These are phyloP conservation scores for Plebejus anna DNA, from an alignment of 2,888 invertebrate genomes.

Conservation along the genomic window DNA sequence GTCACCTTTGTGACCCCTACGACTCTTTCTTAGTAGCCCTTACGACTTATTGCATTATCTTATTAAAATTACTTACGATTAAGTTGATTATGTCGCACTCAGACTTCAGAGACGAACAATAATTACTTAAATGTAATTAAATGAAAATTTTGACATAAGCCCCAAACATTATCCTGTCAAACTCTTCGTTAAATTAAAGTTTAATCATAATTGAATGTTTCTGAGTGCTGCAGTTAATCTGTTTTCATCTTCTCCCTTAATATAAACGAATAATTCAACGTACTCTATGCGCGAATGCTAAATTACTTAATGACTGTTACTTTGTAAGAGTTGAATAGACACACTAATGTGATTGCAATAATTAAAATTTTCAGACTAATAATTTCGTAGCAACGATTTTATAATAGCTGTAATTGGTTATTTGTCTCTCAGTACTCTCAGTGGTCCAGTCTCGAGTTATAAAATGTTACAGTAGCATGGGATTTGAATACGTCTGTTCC, in stretches of 20 bases:
- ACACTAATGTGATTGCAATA: not conserved
- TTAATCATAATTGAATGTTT: too few relatives aligned
- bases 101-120: too few relatives aligned
- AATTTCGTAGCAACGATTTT: not conserved
- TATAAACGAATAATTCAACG: not conserved
- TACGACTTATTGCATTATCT: not conserved
- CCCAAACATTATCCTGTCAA: too few relatives aligned
- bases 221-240: too few relatives aligned
- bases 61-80: not conserved
- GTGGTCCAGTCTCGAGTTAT: not conserved
- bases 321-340: not conserved
- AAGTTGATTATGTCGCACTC: too few relatives aligned
- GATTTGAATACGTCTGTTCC: conserved; percentile 1
- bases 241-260: too few relatives aligned
- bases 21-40: too few relatives aligned
- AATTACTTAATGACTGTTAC: not conserved
- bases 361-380: not conserved
- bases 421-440: not conserved
- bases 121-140: too few relatives aligned
- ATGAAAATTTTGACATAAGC: too few relatives aligned
- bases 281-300: not conserved
- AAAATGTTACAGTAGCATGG: not conserved
- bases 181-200: too few relatives aligned
- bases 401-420: not conserved
- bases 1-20: too few relatives aligned